Evolutionary conservation across 1,140 invertebrate species (phyloP).

Genomic region (Caligus rogercresseyi): DNA sequence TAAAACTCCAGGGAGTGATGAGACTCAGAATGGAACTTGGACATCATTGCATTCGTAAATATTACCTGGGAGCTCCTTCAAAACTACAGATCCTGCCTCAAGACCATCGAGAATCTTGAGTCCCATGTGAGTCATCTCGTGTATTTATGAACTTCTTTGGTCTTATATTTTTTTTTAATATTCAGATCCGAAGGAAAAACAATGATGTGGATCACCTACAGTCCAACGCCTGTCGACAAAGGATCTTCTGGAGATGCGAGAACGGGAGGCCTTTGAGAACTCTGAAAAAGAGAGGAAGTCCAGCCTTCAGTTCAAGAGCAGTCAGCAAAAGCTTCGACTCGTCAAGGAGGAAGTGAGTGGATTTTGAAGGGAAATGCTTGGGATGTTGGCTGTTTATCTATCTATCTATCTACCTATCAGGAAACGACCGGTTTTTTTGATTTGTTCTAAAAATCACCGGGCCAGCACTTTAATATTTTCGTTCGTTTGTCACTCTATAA

Average conservation of each 20-base stretch:
- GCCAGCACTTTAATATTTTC: too few relatives aligned
- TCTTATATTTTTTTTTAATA: neutral
- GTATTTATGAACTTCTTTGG: neutral
- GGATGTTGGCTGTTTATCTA: too few relatives aligned
- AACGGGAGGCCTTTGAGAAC: neutral
- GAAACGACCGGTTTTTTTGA: too few relatives aligned
- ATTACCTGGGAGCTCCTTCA: neutral
- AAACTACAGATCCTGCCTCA: neutral
- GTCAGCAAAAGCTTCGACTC: neutral
- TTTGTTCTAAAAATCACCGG: too few relatives aligned
- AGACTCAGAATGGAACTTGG: neutral
- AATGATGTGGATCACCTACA: neutral
- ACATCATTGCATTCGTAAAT: neutral
- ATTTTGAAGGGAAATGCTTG: too few relatives aligned
- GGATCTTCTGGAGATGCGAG: neutral
- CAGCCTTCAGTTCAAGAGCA: neutral
- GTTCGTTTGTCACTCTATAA: too few relatives aligned
- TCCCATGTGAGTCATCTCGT: neutral
- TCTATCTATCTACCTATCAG: too few relatives aligned
- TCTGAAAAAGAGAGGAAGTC: neutral
- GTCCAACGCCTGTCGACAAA: neutral
- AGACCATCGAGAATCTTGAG: neutral
- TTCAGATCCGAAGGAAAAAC: neutral
- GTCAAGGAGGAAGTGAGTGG: neutral
- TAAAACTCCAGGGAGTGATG: neutral